Percentiles rank a stretch among this genome's conserved stretches.
These are phyloP conservation scores for Mellivora capensis DNA, from an alignment of 2,113 vertebrate genomes.

Conservation along the genomic window DNA sequence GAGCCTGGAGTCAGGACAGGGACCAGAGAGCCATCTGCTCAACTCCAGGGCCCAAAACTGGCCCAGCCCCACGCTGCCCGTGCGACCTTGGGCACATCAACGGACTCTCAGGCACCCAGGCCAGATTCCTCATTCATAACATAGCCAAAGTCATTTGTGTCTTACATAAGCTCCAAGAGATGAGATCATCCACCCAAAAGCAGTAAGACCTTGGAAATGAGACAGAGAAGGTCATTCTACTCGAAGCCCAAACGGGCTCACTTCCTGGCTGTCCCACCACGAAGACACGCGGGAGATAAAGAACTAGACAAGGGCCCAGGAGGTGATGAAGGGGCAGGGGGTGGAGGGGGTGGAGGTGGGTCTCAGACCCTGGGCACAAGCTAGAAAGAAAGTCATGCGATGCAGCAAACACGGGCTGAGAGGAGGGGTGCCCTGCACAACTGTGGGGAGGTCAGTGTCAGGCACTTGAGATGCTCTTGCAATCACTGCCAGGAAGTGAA, in stretches of 20 bases:
- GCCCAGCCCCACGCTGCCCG: not conserved
- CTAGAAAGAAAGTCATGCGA: not conserved
- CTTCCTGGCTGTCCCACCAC: not conserved
- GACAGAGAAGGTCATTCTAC: not conserved
- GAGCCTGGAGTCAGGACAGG: not conserved
- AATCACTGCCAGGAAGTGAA: not conserved
- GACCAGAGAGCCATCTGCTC: not conserved
- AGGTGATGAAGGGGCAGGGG: not conserved
- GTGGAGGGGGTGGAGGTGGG: fast-evolving
- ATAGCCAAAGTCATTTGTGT: not conserved
- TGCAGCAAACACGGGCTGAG: not conserved
- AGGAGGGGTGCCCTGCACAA: not conserved
- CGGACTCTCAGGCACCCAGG: not conserved
- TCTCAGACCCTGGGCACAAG: not conserved
- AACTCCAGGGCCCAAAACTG: not conserved
- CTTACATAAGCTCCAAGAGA: not conserved
- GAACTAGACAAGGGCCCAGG: not conserved
- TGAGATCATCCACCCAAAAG: not conserved
- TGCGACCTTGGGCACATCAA: not conserved
- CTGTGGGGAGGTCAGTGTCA: not conserved
- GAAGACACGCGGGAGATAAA: not conserved
- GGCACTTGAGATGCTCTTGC: too few species aligned
- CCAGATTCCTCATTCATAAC: not conserved
- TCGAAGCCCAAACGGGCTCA: not conserved
- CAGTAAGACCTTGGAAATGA: not conserved